phyloP scores from a whole-genome alignment of 2,888 invertebrate species.

The Vannuccia rotundouncinata region DNA sequence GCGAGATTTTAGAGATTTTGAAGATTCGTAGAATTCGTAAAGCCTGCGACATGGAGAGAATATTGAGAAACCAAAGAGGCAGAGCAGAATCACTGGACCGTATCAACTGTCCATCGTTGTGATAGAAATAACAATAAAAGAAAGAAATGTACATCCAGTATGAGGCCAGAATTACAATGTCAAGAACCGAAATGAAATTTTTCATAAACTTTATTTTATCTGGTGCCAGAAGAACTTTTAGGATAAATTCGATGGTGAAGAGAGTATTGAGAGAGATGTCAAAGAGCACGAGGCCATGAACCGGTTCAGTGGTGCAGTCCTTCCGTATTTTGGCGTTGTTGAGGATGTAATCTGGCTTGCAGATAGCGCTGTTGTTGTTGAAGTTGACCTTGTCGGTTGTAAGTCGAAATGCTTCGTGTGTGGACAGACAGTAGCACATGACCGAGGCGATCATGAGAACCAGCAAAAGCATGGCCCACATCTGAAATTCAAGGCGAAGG shows the following conservation, averaged over 20 bases:
- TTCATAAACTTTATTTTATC: constrained; percentile 39
- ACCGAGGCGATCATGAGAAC: constrained; percentile 40
- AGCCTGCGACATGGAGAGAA: constrained; percentile 40
- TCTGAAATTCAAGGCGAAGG: constrained; percentile 32
- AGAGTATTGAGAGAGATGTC: constrained; percentile 49
- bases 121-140: constrained; percentile 35
- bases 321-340: constrained; percentile 38
- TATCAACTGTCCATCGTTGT: background rate
- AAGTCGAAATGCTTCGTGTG: constrained; percentile 37
- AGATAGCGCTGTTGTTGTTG: constrained; percentile 2
- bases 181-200: constrained; percentile 37
- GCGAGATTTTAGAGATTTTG: constrained; percentile 43
- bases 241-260: constrained; percentile 51
- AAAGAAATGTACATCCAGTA: constrained; percentile 39
- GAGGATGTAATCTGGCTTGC: background rate
- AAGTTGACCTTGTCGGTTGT: constrained; percentile 1
- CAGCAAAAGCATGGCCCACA: constrained; percentile 39
- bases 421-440: constrained; percentile 40
- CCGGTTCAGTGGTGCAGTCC: constrained; percentile 40
- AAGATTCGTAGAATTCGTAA: constrained; percentile 39
- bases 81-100: background rate
- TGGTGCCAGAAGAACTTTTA: constrained; percentile 39
- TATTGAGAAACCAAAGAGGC: constrained; percentile 35
- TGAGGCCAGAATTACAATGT: constrained; percentile 39
- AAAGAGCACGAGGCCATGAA: constrained; percentile 44